phyloP scores from a whole-genome alignment of 2,888 invertebrate genomes.

The Iselma pallidipennis region DNA sequence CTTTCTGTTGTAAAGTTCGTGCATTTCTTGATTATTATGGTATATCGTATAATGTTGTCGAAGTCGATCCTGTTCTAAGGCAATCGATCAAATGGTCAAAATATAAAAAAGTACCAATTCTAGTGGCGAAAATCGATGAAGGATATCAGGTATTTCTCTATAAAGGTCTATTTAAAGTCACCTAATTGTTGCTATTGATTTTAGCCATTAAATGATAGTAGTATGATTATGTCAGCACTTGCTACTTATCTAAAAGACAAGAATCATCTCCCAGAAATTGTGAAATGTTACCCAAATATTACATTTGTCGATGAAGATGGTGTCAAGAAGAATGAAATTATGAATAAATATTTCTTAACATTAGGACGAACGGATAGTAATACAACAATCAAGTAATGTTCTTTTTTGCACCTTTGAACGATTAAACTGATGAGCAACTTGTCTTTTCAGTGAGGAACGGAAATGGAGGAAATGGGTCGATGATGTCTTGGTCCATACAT shows the following conservation, averaged over 20 bases:
- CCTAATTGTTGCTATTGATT: constrained; percentile 40
- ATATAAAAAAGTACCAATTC: constrained; percentile 94
- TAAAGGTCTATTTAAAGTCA: not conserved
- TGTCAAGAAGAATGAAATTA: constrained; percentile 71
- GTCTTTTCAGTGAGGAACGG: constrained; percentile 77
- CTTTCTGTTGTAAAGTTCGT: constrained; percentile 95
- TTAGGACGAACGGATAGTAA: constrained; percentile 63
- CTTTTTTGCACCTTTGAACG: constrained; percentile 39
- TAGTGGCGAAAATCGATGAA: constrained; percentile 73
- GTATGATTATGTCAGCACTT: constrained; percentile 88
- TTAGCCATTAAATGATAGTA: constrained; percentile 91
- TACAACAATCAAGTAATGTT: constrained; percentile 63
- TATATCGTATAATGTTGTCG: constrained; percentile 92
- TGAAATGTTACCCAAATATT: constrained; percentile 76
- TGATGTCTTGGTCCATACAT: constrained; percentile 82
- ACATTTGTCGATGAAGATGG: constrained; percentile 69
- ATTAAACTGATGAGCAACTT: not conserved
- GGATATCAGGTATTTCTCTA: constrained; percentile 69
- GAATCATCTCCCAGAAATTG: constrained; percentile 68
- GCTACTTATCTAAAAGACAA: constrained; percentile 74
- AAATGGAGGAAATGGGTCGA: constrained; percentile 98
- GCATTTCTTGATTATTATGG: constrained; percentile 91
- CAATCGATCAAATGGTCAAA: constrained; percentile 91
- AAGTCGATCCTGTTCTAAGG: constrained; percentile 94
- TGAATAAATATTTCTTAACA: constrained; percentile 91